phyloP scores from a whole-genome alignment of 2,797 vertebrate species.

The Petrocephalus sullivani region DNA sequence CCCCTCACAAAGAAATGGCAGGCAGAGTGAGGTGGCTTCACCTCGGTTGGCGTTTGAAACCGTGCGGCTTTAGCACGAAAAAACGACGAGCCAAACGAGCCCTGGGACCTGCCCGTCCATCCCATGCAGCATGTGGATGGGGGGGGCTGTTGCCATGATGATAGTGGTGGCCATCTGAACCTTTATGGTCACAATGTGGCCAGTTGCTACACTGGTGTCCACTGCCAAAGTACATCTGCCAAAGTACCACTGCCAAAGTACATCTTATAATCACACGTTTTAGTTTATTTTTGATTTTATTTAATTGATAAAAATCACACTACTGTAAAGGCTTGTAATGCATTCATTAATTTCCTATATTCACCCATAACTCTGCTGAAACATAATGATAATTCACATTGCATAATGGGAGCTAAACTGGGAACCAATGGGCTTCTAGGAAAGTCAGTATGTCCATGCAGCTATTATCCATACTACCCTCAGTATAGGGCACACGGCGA shows the following conservation, averaged over 20 bases:
- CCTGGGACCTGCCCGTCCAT: not conserved
- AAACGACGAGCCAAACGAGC: not conserved
- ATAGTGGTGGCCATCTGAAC: not conserved
- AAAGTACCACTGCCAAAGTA: not conserved
- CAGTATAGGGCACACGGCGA: not conserved
- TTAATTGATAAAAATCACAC: not conserved
- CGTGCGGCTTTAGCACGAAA: not conserved
- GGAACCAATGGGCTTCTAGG: not conserved
- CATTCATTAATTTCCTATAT: not conserved
- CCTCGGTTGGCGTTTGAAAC: not conserved
- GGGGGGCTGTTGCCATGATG: not conserved
- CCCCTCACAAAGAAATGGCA: not conserved
- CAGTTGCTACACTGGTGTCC: not conserved
- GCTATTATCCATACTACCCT: not conserved
- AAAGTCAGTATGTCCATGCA: not conserved
- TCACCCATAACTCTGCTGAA: not conserved
- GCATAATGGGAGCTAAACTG: not conserved
- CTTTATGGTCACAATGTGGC: not conserved
- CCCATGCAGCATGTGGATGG: not conserved
- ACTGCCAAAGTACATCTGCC: not conserved
- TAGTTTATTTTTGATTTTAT: not conserved
- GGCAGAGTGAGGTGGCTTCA: not conserved
- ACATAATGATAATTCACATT: not conserved
- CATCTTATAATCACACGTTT: not conserved
- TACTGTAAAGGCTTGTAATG: not conserved